Base-by-base conservation (phyloP, 92 coral and sea anemone species). In the Porites cylindrica region DNA sequence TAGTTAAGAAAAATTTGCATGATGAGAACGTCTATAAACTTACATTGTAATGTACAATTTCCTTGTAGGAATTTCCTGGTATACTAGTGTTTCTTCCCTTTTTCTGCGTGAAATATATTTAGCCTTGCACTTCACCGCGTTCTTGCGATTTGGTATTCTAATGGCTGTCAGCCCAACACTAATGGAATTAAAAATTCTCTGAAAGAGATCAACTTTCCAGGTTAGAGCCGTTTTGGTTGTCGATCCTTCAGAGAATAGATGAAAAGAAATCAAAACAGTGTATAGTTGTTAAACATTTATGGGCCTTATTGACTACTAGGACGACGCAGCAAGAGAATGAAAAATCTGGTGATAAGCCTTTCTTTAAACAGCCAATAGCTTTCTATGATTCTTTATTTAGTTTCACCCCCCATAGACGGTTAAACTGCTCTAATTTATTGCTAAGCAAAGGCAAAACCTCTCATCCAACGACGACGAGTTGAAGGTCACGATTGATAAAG, bases 281-380 rank as follows among this genome's bases (percentile, higher is more conserved):
- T 74, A 63, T 51, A 7, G 73, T 83, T 65, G 81, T 83, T 63
- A 83, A 83, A 73, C 87, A 83, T 83, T 83, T 73, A 83, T 83
- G 66, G 73, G 11, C 64, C 11, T 72, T 19, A 43, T 83, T 83
- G 80, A 75, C 80, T 65, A 50, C 61, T 63, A 83, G 71, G 72
- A 83, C 73, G 53, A 11, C 87, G 8, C 59, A 76, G 80, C 53
- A 51, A 21, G 80, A 24, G 29, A 63, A 50, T 38, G 8, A 17
- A 72, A 74, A 83, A 72, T 74, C 61, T 51, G 24, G 53, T 26
- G 80, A 83, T 73, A 73, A 26, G 87, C 74, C 80, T 53, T 83
- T 83, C 81, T 83, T 18, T 83, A 63, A 61, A 61, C 54, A 83
- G 65, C 87, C 87, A 83, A 83, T 83, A 66, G 72, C 8, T 52